Conservation (phyloP, 2,797 vertebrate genomes). For the Sylvilagus floridanus region DNA sequence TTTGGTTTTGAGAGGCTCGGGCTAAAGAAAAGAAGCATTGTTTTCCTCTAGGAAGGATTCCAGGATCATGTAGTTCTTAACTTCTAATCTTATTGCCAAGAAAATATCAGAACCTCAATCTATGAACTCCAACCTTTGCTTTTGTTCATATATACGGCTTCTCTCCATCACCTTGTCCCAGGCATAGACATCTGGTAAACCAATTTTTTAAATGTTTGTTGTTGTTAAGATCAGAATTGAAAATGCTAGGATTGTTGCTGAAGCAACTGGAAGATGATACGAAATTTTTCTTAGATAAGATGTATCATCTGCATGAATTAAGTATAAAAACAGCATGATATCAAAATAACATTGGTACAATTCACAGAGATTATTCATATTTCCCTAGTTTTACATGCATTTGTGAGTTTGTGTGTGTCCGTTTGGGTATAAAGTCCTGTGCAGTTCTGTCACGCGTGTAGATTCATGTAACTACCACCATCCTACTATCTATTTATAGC, state of each 20-base stretch:
- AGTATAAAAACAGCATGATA: background rate
- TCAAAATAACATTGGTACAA: background rate
- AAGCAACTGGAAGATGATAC: too few relatives aligned
- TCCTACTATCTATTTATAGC: too few relatives aligned
- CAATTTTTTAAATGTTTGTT: conserved; percentile 42
- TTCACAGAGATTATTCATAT: background rate
- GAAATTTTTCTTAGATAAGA: background rate
- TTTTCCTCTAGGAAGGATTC: conserved; percentile 66
- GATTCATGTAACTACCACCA: background rate
- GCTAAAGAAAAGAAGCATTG: conserved; percentile 66
- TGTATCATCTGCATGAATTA: background rate
- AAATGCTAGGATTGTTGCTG: too few relatives aligned
- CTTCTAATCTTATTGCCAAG: conserved; percentile 68
- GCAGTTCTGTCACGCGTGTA: background rate
- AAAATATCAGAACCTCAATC: conserved; percentile 61
- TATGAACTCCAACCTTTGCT: conserved; percentile 62
- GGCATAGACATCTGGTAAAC: conserved; percentile 22
- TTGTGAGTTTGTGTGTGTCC: background rate
- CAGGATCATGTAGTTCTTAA: conserved; percentile 66
- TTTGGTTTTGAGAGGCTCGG: conserved; percentile 59
- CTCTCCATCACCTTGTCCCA: conserved; percentile 28
- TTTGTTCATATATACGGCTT: background rate
- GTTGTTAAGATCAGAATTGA: background rate
- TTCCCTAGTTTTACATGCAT: background rate
- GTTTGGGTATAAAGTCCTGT: background rate